Evolutionary conservation across 1,140 invertebrate species (phyloP), one percentile per base, ranked within the genome.

Genomic region (Trichomalopsis sarcophagae): DNA sequence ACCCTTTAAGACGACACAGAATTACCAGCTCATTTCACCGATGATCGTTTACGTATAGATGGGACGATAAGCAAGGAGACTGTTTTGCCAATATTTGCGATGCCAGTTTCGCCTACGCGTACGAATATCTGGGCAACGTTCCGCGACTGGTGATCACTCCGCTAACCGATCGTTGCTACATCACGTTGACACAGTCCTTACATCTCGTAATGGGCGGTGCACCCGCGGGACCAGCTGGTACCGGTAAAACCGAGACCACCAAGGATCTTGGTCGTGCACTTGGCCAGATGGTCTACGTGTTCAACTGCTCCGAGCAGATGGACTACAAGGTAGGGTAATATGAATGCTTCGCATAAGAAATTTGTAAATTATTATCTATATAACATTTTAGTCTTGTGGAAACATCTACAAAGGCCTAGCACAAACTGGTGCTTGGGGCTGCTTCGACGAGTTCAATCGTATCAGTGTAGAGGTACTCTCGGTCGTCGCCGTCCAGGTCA

Each of bases 261-360:
- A 99, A 99, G 93, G 97, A 98, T 94, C 93, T 99, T 73, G 98
- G 97, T 4, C 94, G 97, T 89, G 97, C 97, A 13, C 93, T 99
- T 0, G 98, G 97, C 36, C 97, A 98, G 88, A 98, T 98, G 97
- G 97, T 98, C 0, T 98, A 98, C 89, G 98, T 99, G 0, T 99
- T 98, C 93, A 99, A 99, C 91, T 98, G 98, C 91, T 98, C 98
- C 0, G 97, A 99, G 91, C 97, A 98, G 94, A 98, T 99, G 97
- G 98, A 99, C 92, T 99, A 98, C 92, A 97, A 97, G 88, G 93
- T 94, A 86, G n/a, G 14, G n/a, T 17, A 11, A 71, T 30, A 13
- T 13, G 30, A 69, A 27, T 27, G 9, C 13, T 71, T 2, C 13
- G 7, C 4, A 11, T 71, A 5, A 30, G 5, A 11, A 71, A 27